Percentiles rank a stretch among this genome's conserved stretches.
These are phyloP conservation scores for Oscarella lobularis DNA, from an alignment of 37 sponge, comb jelly and placozoan genomes.

Conservation along the genomic window DNA sequence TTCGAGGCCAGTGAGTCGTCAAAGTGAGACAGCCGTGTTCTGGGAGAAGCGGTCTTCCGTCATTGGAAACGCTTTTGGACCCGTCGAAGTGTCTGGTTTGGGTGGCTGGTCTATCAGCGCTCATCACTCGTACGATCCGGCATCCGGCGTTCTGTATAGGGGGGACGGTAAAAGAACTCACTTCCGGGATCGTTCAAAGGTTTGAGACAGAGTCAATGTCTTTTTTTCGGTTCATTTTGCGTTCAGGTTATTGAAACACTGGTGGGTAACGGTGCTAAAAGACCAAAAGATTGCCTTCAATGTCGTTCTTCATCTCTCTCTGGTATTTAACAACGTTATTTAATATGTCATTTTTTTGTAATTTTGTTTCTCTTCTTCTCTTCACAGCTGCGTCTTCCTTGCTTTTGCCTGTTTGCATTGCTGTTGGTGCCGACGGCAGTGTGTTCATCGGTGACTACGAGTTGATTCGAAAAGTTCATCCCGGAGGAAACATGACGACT, in stretches of 20 bases:
- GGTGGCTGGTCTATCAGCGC: not conserved
- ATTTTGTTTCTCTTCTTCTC: too few relatives aligned
- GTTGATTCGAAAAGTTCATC: not conserved
- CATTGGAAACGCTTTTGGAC: not conserved
- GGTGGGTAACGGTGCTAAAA: not conserved
- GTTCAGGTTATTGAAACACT: not conserved
- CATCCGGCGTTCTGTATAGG: not conserved
- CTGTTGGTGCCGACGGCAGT: not conserved
- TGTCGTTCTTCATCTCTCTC: not conserved
- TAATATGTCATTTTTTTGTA: too few relatives aligned
- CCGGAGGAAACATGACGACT: not conserved
- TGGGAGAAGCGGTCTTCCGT: not conserved
- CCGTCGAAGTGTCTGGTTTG: not conserved
- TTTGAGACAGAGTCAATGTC: not conserved
- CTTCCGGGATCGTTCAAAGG: not conserved
- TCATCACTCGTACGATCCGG: constrained; percentile 2
- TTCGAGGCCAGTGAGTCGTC: not conserved
- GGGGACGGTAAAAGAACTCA: not conserved
- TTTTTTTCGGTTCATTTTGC: too few relatives aligned
- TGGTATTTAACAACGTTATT: too few relatives aligned
- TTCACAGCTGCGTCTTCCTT: not conserved
- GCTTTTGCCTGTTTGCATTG: too few relatives aligned
- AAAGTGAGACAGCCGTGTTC: not conserved
- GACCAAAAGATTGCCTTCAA: not conserved
- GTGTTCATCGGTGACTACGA: not conserved